phyloP scores from a whole-genome alignment of 1,140 invertebrate genomes.

The Solen grandis region DNA sequence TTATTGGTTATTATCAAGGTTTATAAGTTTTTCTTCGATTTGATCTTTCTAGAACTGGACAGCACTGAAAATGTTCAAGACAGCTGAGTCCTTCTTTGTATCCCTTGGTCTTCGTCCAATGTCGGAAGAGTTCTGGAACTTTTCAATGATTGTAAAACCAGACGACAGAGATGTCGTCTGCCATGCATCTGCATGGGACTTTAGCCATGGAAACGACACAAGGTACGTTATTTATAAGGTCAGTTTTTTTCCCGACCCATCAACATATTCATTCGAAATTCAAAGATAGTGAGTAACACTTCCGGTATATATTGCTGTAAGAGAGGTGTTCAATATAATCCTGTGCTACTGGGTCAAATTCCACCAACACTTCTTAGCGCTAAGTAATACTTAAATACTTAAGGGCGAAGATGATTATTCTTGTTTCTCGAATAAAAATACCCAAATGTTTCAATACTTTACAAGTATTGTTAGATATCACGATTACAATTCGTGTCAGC shows the following conservation, averaged over 20 bases:
- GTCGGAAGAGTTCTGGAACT: slow-evolving; percentile 85
- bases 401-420: too few relatives aligned
- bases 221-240: slow-evolving; percentile 84
- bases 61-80: slow-evolving; percentile 85
- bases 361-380: too few relatives aligned
- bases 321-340: too few relatives aligned
- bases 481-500: too few relatives aligned
- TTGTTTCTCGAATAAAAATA: too few relatives aligned
- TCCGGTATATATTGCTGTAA: too few relatives aligned
- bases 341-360: too few relatives aligned
- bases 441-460: too few relatives aligned
- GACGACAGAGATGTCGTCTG: slow-evolving; percentile 88
- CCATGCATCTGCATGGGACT: slow-evolving; percentile 97
- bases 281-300: background rate
- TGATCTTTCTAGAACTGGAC: slow-evolving; percentile 86
- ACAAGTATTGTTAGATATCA: too few relatives aligned
- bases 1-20: too few relatives aligned
- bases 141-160: slow-evolving; percentile 83
- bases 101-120: slow-evolving; percentile 91
- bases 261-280: background rate
- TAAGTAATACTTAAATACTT: too few relatives aligned
- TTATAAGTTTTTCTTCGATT: too few relatives aligned
- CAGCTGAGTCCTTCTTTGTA: slow-evolving; percentile 93
- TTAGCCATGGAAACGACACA: slow-evolving; percentile 91
- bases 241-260: background rate